These are phyloP conservation scores for Lagopus leucura DNA, from an alignment of 2,113 vertebrate species.

Conservation along the genomic window DNA sequence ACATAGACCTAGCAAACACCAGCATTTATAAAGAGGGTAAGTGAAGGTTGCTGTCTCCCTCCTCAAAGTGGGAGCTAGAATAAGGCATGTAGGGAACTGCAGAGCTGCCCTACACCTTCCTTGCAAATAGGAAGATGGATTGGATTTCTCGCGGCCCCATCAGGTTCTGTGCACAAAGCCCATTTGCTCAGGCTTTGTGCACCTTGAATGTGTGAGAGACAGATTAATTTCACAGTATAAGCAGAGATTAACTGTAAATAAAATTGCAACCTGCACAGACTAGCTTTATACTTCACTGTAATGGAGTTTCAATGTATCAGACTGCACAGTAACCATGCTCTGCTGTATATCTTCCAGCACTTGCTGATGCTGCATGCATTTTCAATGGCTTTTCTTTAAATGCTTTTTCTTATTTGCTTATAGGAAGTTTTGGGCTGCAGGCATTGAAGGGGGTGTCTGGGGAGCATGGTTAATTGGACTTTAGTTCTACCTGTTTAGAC, in stretches of 20 bases:
- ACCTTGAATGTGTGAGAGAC: constrained; percentile 38
- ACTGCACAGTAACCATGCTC: background rate
- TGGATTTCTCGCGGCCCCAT: constrained; percentile 7
- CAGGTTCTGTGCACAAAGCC: constrained; percentile 12
- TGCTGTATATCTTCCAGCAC: constrained; percentile 34
- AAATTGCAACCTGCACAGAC: constrained; percentile 28
- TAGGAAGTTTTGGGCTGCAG: constrained; percentile 31
- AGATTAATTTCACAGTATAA: constrained; percentile 71
- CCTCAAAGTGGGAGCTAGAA: rapidly evolving
- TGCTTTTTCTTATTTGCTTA: constrained; percentile 23
- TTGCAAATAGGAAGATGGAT: background rate
- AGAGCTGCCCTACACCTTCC: background rate
- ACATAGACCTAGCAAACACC: background rate
- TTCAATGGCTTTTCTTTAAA: constrained; percentile 39
- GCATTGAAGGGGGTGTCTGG: background rate
- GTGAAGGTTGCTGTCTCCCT: background rate
- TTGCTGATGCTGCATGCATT: constrained; percentile 29
- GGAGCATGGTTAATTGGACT: constrained; percentile 38
- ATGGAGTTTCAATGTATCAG: constrained; percentile 47
- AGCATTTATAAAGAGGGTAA: background rate
- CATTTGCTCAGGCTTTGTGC: constrained; percentile 34
- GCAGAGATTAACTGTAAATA: constrained; percentile 70
- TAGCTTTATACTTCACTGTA: constrained; percentile 26
- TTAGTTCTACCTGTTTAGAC: constrained; percentile 51
- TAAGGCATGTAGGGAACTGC: background rate